Percentiles rank a stretch among this genome's conserved stretches.
Conservation (phyloP, 2,113 vertebrate species). For the Platycercus adscitus region DNA sequence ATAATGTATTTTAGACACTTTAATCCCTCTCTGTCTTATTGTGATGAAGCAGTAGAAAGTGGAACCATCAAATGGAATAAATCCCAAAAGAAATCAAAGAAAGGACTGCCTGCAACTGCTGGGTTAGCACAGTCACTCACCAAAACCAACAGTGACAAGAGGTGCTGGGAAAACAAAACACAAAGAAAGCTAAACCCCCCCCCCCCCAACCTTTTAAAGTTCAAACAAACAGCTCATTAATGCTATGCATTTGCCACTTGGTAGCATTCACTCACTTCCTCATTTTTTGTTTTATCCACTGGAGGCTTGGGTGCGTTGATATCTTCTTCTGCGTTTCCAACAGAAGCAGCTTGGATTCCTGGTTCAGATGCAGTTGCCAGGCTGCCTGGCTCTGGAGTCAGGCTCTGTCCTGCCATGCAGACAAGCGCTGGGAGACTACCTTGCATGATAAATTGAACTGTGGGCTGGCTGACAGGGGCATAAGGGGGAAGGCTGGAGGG, state of each 20-base stretch:
- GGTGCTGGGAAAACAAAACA: background rate
- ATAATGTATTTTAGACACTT: background rate
- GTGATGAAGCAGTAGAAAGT: background rate
- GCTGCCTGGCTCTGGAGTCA: constrained; percentile 43
- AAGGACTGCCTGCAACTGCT: background rate
- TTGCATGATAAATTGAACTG: constrained; percentile 72
- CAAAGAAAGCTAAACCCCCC: background rate
- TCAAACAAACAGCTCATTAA: background rate
- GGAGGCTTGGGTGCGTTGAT: constrained; percentile 11
- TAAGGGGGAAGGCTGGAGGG: constrained; percentile 64
- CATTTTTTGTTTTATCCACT: constrained; percentile 74
- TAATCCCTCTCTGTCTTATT: background rate
- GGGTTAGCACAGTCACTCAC: background rate
- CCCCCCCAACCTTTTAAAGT: background rate
- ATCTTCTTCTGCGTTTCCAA: constrained; percentile 44
- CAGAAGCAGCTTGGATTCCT: constrained; percentile 32
- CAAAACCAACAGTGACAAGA: background rate
- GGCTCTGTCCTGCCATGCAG: constrained; percentile 45
- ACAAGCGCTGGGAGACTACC: constrained; percentile 67
- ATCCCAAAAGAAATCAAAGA: background rate
- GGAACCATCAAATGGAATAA: background rate
- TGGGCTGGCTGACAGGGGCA: constrained; percentile 68
- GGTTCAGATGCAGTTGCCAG: constrained; percentile 67
- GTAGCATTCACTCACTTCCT: constrained; percentile 73
- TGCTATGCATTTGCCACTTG: background rate